phyloP scores from a whole-genome alignment of 2,888 invertebrate species.

The Caenorhabditis sp. region DNA sequence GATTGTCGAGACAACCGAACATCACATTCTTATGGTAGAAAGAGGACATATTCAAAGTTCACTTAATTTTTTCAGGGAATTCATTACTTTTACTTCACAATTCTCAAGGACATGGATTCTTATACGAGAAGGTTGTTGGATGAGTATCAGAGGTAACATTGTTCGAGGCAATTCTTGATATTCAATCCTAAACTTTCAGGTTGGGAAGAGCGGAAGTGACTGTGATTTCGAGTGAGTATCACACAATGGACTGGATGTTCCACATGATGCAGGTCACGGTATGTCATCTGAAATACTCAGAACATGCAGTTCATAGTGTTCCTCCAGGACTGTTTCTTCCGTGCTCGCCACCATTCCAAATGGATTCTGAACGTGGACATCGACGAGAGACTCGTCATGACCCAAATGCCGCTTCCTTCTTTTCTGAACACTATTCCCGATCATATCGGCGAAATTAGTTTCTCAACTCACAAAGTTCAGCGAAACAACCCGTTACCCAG shows the following conservation, averaged over 20 bases:
- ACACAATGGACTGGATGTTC: conserved; percentile 10
- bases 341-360: conserved; percentile 27
- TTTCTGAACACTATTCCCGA: background rate
- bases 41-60: too few species aligned
- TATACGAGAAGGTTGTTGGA: conserved; percentile 10
- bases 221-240: conserved; percentile 13
- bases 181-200: background rate
- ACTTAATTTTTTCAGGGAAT: conserved; percentile 11
- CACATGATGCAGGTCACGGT: conserved; percentile 13
- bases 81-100: conserved; percentile 15
- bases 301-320: too few species aligned
- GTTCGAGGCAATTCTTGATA: background rate
- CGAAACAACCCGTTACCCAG: background rate
- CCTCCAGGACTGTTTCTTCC: conserved; percentile 34
- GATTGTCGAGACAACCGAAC: conserved; percentile 25
- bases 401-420: background rate
- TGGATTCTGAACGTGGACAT: conserved; percentile 39
- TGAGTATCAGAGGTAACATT: conserved; percentile 17
- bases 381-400: conserved; percentile 29
- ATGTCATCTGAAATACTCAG: too few species aligned
- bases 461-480: conserved; percentile 4
- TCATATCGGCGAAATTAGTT: background rate
- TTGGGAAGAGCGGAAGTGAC: conserved; percentile 21
- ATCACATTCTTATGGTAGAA: conserved; percentile 21
- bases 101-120: conserved; percentile 13